phyloP scores from a whole-genome alignment of 2,888 invertebrate species.

The Amphimallon solstitiale region DNA sequence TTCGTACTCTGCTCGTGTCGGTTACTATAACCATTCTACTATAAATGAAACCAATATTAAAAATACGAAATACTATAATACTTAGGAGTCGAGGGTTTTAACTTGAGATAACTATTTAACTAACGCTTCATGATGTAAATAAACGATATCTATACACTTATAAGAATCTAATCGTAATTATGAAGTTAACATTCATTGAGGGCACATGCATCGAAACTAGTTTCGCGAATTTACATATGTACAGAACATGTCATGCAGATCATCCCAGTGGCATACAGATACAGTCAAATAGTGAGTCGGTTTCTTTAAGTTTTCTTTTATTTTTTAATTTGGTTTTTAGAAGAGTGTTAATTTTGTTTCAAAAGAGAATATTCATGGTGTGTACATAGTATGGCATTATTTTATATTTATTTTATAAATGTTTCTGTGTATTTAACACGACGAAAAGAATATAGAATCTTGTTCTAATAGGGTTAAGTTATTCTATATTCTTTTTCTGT shows the following conservation, averaged over 20 bases:
- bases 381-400: conserved; percentile 28
- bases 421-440: conserved; percentile 2
- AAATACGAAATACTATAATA: too few relatives aligned
- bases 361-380: conserved; percentile 23
- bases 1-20: too few relatives aligned
- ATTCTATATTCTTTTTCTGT: conserved; percentile 15
- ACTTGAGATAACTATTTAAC: too few relatives aligned
- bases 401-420: conserved; percentile 10
- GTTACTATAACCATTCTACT: too few relatives aligned
- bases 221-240: conserved; percentile 36
- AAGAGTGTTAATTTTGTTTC: conserved; percentile 35
- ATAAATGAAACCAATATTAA: too few relatives aligned
- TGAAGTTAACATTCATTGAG: too few relatives aligned
- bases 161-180: too few relatives aligned
- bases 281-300: conserved; percentile 57
- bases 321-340: conserved; percentile 48
- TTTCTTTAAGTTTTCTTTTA: conserved; percentile 45
- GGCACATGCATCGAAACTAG: too few relatives aligned
- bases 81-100: too few relatives aligned
- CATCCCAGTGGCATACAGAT: conserved; percentile 35
- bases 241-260: conserved; percentile 48
- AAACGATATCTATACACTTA: too few relatives aligned
- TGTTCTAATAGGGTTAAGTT: not conserved
- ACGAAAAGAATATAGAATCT: conserved; percentile 25
- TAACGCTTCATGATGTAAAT: too few relatives aligned